phyloP scores from a whole-genome alignment of 2,797 vertebrate species.

The Coracias cyanogaster region DNA sequence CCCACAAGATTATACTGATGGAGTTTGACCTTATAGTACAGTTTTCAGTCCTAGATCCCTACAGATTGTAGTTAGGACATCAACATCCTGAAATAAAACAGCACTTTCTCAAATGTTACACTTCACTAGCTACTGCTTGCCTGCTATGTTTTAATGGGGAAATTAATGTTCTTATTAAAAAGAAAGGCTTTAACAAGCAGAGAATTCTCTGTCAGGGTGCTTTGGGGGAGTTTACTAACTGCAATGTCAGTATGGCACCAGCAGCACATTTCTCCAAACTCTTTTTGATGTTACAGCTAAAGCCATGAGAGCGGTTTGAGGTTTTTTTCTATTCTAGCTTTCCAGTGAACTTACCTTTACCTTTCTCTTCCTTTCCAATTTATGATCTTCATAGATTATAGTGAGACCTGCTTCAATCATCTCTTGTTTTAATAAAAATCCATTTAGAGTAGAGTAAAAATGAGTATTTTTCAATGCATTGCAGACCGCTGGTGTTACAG shows the following conservation, averaged over 20 bases:
- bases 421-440: neutral
- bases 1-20: rapidly evolving
- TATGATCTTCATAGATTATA: neutral
- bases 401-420: neutral
- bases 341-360: neutral
- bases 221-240: neutral
- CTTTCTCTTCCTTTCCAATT: neutral
- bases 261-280: neutral
- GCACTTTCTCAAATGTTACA: neutral
- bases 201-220: neutral
- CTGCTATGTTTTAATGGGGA: neutral
- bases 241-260: neutral
- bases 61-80: rapidly evolving
- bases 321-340: neutral
- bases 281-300: neutral
- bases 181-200: neutral
- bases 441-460: neutral
- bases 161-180: neutral
- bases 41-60: neutral
- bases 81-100: neutral
- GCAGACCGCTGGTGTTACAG: neutral
- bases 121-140: neutral
- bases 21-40: neutral
- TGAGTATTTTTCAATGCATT: neutral
- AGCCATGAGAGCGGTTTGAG: neutral